Base-by-base conservation (phyloP, 2,888 invertebrate species). In the Drosophila maculinotata region DNA sequence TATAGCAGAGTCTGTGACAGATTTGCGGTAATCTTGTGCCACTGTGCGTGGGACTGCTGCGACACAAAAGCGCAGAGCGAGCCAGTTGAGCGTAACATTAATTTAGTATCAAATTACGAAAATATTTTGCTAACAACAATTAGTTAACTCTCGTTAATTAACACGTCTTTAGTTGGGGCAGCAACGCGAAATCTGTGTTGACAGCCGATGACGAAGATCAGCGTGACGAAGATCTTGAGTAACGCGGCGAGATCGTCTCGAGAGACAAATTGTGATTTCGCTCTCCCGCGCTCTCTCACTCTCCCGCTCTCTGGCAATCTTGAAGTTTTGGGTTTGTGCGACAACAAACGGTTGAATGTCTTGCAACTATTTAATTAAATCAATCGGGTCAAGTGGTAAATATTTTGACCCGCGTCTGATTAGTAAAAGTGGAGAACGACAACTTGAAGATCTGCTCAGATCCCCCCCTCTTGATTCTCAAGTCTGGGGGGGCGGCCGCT, bases 351-450 rank as follows among this genome's bases (percentile, higher is more conserved):
- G 81, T 65, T 79, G 83, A 83, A 89, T 90, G 90, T 89, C 90
- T 90, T 88, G 89, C 83, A 91, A 91, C 91, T 89, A 88, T 90
- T 90, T 91, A 91, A 91, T 92, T 91, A 90, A 91, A 91, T 91
- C 91, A 92, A 90, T 90, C 84, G 91, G 91, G 91, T 91, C 91
- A 91, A 91, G 91, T 91, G 91, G 91, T 91, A 91, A 91, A 91
- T 91, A 91, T 91, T 91, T 91, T 91, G 91, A 91, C 91, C 91
- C 90, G 90, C 90, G 89, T 90, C 90, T 90, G 90, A 91, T 91
- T 91, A 90, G 89, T 85, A 73, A 76, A 70, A 80, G 68, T 76
- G 73, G 56, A 86, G 66, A 57, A 63, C 68, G 59, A 67, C 72
- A 68, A 72, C 57, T 57, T 68, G 54, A 71, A 74, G 67, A 76